phyloP scores from a whole-genome alignment of 2,113 vertebrate species.

The Martes martes region DNA sequence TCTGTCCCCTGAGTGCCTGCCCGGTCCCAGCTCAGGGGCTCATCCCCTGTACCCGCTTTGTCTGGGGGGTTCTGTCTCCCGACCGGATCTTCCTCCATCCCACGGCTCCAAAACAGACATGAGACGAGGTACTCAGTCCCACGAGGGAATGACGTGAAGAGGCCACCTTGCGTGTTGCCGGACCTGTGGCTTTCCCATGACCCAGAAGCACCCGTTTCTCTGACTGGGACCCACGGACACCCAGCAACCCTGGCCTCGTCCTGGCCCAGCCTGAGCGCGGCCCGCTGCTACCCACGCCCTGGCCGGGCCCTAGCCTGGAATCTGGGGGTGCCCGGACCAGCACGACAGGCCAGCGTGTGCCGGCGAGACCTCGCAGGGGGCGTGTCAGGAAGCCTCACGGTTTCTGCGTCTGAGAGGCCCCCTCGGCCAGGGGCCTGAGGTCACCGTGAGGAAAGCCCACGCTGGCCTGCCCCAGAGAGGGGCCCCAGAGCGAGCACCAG shows the following conservation, averaged over 20 bases:
- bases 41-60: fast-evolving
- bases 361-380: background rate
- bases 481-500: background rate
- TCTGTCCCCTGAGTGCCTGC: background rate
- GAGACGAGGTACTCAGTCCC: background rate
- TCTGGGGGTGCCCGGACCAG: background rate
- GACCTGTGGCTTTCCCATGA: fast-evolving
- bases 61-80: fast-evolving
- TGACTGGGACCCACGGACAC: fast-evolving
- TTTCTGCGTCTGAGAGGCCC: background rate
- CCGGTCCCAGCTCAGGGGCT: fast-evolving
- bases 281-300: background rate
- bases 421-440: background rate
- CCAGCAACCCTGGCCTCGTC: background rate
- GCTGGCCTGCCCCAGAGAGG: too few relatives aligned
- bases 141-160: background rate
- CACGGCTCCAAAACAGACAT: fast-evolving
- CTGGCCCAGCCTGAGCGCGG: fast-evolving
- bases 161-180: fast-evolving
- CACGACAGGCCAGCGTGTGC: fast-evolving
- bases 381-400: background rate
- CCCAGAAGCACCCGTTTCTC: background rate
- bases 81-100: too few relatives aligned
- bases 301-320: background rate
- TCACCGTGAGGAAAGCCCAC: background rate